Base-by-base conservation (phyloP, 2,113 vertebrate genomes). In the Anhinga rufa region DNA sequence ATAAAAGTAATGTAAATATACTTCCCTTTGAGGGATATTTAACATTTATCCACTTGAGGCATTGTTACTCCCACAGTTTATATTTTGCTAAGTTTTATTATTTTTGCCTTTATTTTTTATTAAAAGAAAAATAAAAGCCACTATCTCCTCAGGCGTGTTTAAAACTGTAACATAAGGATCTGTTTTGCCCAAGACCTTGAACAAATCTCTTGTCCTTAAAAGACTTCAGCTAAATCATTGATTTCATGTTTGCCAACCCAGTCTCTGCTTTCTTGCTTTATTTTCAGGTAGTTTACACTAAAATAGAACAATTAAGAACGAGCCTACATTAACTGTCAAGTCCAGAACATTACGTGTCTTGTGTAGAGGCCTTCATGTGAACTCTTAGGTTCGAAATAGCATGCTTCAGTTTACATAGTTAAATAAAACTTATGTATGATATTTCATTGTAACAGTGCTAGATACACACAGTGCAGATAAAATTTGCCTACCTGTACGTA, bases 401-500 rank as follows among this genome's bases (percentile, higher is more conserved):
- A 46, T 2, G 1, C 49, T 92, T 49, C 69, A 36, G 17, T 32
- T 69, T 49, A 83, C 44, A 38, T 3, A 74, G 40, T 26, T 57
- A 28, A 83, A 80, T 28, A 83, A 77, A 64, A 58, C 26, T 69
- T 8, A 0, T 0, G 5, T 4, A 2, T 24, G 38, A 4, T 44
- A 36, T 83, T 51, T 58, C 40, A 49, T 38, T 86, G 75, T 54
- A 70, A 10, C 44, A 78, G 7, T 38, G n/a, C 65, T 90, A 72
- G 24, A 64, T 66, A 68, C 31, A 82, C 34, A 34, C 10, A 76
- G n/a, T 28, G 52, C 88, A 46, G 77, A 48, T 71, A n/a, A n/a
- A 70, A 78, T 58, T 22, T 68, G 34, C 48, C 32, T 96, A 99
- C 98, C 97, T 98, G 95, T 34, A 98, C 97, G 81, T 98, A 98